phyloP scores from a whole-genome alignment of 2,797 vertebrate species.

The Enteromius thamalakanensis region DNA sequence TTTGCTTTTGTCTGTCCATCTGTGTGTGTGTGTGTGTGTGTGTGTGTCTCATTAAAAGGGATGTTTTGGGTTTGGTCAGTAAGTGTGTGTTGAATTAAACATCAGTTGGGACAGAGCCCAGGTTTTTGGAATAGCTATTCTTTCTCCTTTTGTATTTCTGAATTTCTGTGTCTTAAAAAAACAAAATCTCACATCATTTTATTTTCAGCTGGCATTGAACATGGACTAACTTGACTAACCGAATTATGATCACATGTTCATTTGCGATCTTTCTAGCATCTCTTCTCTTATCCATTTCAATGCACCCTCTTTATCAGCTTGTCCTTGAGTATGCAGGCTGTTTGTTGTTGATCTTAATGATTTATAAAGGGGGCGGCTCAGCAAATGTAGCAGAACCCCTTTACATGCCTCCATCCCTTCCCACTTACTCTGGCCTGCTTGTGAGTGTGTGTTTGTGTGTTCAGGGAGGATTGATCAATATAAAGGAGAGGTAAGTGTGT shows the following conservation, averaged over 20 bases:
- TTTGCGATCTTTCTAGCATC: background rate
- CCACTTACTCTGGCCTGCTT: background rate
- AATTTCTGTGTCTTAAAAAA: conserved; percentile 3
- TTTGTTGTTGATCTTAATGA: conserved; percentile 51
- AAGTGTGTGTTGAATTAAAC: conserved; percentile 61
- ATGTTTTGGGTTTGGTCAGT: conserved; percentile 43
- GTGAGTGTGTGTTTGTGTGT: conserved; percentile 4
- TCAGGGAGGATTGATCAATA: background rate
- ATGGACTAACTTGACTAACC: background rate
- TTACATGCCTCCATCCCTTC: conserved; percentile 5
- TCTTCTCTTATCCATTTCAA: background rate
- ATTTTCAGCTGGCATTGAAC: background rate
- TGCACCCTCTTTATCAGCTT: background rate
- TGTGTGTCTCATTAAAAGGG: conserved; percentile 41
- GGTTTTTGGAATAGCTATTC: conserved; percentile 33
- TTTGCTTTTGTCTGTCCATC: conserved; percentile 27
- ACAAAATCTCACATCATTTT: conserved; percentile 6
- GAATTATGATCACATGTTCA: background rate
- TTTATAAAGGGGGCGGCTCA: conserved; percentile 52
- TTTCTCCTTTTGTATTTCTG: background rate
- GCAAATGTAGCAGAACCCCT: conserved; percentile 58
- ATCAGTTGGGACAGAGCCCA: conserved; percentile 24
- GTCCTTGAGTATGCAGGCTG: conserved; percentile 47
- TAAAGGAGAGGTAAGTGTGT: background rate
- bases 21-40: conserved; percentile 19